Evolutionary conservation across 2,888 invertebrate genomes (phyloP), one percentile per base, ranked within the genome.

Genomic region (Pseudococcus jackbeardsleyi): DNA sequence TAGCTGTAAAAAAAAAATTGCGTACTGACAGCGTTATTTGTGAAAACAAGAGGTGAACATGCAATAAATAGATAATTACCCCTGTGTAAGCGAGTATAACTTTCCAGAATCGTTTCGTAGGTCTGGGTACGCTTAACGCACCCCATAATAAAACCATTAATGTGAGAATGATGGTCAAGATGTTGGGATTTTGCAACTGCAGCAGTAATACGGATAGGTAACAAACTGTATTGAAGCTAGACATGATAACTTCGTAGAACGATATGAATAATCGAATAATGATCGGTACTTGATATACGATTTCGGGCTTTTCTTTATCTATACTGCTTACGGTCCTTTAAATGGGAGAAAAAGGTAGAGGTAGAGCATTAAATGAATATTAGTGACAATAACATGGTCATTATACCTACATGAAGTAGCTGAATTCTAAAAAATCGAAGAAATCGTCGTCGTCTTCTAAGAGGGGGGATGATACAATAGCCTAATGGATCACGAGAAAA

Each of bases 181-280:
- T 94, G 72, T 98, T 98, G 3, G 98, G 98, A 46, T 97, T 97
- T 92, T 96, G 95, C 89, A 99, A 96, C 93, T 97, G 98, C 92
- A 98, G 97, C 68, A 99, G 93, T 90, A 99, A 97, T 90, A 99
- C 97, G 92, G 98, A 95, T 90, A 99, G 95, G 92, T 98, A 99
- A 92, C 99, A 99, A 8, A 99, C 94, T 48, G 99, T 93, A 91
- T 98, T 98, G 0, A 99, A 98, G 90, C 97, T 96, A 2, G 97
- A 96, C 89, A 98, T 92, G 68, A 97, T 92, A 0, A 96, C 95
- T 91, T 95, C 96, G 88, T 93, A 93, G 26, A 93, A 91, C 3
- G 94, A 93, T 89, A 93, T 92, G 64, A 92, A 85, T 17, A 93
- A 90, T 89, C 92, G 91, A 42, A 92, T 90, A 6, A 68, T 17